Percentiles rank a stretch among this genome's conserved stretches.
Conservation (phyloP, 1,140 invertebrate genomes). For the Spodoptera litura region DNA sequence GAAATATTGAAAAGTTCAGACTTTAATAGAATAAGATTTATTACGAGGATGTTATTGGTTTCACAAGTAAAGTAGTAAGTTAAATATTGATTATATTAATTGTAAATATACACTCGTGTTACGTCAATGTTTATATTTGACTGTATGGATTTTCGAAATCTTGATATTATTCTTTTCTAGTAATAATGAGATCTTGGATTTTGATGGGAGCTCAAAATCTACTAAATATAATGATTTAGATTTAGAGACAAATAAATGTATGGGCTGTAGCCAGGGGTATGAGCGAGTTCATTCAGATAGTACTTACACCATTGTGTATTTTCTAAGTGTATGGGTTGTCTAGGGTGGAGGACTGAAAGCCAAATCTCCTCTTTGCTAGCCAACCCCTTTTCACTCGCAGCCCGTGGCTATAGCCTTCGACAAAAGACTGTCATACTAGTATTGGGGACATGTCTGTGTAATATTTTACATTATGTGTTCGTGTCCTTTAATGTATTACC, state of each 20-base stretch:
- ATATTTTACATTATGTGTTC: conserved; percentile 18
- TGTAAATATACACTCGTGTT: conserved; percentile 36
- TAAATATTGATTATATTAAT: conserved; percentile 28
- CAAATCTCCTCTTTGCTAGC: conserved; percentile 17
- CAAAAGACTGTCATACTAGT: conserved; percentile 39
- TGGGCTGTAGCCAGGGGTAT: conserved; percentile 23
- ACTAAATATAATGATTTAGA: conserved; percentile 8
- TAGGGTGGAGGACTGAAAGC: conserved; percentile 19
- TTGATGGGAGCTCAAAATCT: conserved; percentile 16
- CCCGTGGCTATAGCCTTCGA: conserved; percentile 30
- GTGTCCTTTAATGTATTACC: conserved; percentile 33
- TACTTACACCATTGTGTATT: conserved; percentile 9
- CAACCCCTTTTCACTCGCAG: neutral
- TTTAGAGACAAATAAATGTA: neutral
- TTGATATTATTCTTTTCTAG: conserved; percentile 24
- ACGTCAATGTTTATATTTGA: conserved; percentile 27
- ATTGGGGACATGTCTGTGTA: conserved; percentile 21
- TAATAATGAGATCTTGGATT: conserved; percentile 28
- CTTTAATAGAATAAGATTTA: conserved; percentile 30
- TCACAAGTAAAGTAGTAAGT: conserved; percentile 6
- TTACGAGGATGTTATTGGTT: conserved; percentile 31
- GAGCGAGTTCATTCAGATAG: neutral
- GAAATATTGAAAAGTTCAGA: conserved; percentile 33
- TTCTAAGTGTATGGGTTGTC: conserved; percentile 5
- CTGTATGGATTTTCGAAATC: conserved; percentile 15